Conservation (phyloP, 37 sponge, comb jelly and placozoan genomes). For the Oscarella lobularis region DNA sequence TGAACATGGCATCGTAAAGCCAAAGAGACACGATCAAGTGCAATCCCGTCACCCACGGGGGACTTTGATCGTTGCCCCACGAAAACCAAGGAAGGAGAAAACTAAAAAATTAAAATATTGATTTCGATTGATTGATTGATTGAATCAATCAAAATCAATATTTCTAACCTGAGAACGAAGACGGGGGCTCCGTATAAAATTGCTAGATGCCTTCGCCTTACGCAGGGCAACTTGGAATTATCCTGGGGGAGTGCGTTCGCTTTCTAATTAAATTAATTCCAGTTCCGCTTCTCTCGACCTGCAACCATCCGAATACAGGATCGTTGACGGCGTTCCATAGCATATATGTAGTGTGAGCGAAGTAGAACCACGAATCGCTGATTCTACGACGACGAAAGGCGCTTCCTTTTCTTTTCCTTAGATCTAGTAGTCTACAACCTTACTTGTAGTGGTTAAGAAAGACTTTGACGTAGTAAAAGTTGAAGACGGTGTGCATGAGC, state of each 20-base stretch:
- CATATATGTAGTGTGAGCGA: slow-evolving; percentile 15
- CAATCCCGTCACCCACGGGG: slow-evolving; percentile 7
- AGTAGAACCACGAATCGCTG: slow-evolving; percentile 1
- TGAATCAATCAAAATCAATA: neutral
- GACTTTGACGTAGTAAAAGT: slow-evolving; percentile 27
- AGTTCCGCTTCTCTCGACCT: neutral
- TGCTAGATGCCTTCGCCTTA: neutral
- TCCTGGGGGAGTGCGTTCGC: neutral
- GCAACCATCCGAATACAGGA: slow-evolving; percentile 25
- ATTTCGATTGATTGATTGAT: too few relatives aligned
- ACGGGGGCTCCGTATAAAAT: slow-evolving; percentile 15
- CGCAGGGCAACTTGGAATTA: slow-evolving; percentile 4
- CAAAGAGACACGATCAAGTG: slow-evolving; percentile 19
- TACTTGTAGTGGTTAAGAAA: slow-evolving; percentile 21
- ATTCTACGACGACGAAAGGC: neutral
- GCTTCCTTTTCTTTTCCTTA: too few relatives aligned
- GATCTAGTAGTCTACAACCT: too few relatives aligned
- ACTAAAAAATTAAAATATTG: slow-evolving; percentile 7
- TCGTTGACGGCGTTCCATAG: slow-evolving; percentile 35
- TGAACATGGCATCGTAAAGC: slow-evolving; percentile 30
- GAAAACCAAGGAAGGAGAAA: slow-evolving; percentile 17
- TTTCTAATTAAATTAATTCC: neutral
- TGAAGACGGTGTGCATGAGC: slow-evolving; percentile 22
- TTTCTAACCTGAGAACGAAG: slow-evolving; percentile 12
- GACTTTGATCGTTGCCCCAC: neutral